Evolutionary conservation across 2,888 invertebrate genomes (phyloP).

Genomic region (Papilio gigon): DNA sequence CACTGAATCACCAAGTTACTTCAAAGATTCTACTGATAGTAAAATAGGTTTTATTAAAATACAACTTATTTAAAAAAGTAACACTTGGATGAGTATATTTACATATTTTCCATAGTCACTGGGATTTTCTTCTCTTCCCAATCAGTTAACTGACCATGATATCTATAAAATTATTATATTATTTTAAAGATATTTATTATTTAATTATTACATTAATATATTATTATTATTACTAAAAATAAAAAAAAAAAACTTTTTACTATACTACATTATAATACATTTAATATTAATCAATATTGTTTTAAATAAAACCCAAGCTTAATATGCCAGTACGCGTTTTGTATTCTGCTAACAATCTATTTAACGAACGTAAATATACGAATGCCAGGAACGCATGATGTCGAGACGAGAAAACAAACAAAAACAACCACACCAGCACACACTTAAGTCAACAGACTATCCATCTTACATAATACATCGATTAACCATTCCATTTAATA

Average conservation of each 20-base stretch:
- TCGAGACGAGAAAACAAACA: conserved; percentile 6
- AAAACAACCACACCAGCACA: conserved; percentile 12
- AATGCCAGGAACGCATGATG: conserved; percentile 23
- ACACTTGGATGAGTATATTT: too few relatives aligned
- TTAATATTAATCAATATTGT: too few relatives aligned
- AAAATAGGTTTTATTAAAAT: not conserved
- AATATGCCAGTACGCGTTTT: not conserved
- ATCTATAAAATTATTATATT: too few relatives aligned
- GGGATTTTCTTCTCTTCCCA: too few relatives aligned
- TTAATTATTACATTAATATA: too few relatives aligned
- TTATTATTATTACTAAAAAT: too few relatives aligned
- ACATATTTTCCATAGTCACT: too few relatives aligned
- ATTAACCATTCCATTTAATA: conserved; percentile 33
- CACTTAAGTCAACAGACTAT: conserved; percentile 22
- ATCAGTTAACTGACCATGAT: too few relatives aligned
- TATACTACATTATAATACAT: too few relatives aligned
- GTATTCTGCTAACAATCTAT: conserved; percentile 10
- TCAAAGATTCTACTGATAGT: conserved; percentile 13
- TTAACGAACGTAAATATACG: conserved; percentile 19
- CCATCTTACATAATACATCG: conserved; percentile 8
- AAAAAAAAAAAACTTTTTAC: too few relatives aligned
- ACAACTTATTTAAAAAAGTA: not conserved
- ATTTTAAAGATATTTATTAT: too few relatives aligned
- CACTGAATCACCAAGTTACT: conserved; percentile 19
- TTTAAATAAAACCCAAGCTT: too few relatives aligned